phyloP scores from a whole-genome alignment of 2,113 vertebrate species.

The Phalacrocorax pelagicus region DNA sequence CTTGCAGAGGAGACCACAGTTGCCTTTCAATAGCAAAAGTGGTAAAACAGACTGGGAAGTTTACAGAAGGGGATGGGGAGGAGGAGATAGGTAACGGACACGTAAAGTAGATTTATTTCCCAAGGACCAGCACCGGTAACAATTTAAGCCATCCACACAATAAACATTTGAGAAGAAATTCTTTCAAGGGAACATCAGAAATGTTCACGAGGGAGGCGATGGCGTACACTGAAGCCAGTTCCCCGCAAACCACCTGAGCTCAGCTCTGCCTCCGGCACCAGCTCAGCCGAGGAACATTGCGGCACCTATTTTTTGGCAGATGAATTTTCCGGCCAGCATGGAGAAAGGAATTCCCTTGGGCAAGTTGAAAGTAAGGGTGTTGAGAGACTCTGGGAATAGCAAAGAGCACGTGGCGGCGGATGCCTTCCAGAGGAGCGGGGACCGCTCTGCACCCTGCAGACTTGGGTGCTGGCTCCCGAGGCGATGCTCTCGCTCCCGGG shows the following conservation, averaged over 20 bases:
- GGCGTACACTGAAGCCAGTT: neutral
- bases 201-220: neutral
- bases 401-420: fast-evolving
- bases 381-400: neutral
- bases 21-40: neutral
- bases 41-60: neutral
- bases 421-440: neutral
- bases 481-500: neutral
- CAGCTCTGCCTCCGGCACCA: neutral
- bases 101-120: neutral
- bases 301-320: neutral
- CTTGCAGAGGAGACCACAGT: neutral
- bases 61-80: neutral
- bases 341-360: neutral
- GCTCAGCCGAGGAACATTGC: fast-evolving
- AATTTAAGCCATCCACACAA: neutral
- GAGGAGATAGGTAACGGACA: neutral
- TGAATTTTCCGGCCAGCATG: neutral
- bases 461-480: neutral
- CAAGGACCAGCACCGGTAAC: neutral
- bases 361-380: neutral
- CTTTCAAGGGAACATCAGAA: neutral
- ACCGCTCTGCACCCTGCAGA: neutral
- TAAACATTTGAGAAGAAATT: neutral
- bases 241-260: neutral